Evolutionary conservation across 1,140 invertebrate genomes (phyloP), one percentile per base, ranked within the genome.

Genomic region (Saccostrea cuccullata): DNA sequence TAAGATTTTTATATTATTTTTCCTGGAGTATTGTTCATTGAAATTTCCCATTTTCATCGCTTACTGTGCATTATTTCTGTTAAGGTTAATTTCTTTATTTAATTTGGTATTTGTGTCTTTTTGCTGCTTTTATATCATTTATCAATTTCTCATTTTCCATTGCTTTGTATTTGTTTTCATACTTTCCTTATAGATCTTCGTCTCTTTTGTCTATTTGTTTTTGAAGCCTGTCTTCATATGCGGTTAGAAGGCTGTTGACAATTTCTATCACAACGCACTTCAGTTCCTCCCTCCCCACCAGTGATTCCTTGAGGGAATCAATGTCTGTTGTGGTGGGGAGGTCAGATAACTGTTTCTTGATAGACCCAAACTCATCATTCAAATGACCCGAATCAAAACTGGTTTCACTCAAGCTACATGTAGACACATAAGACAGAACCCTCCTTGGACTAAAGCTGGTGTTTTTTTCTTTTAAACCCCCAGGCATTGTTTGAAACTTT

Each of bases 1-100:
- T 26, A 20, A 55, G n/a, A 86, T 64, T 73, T 73, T 73, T 40
- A 73, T 86, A 40, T 86, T 77, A 36, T 67, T 67, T 67, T 86
- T 86, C n/a, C 64, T 86, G 5, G 85, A 86, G 26, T 77, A 86
- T 12, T 86, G 85, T 55, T 86, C 85, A 73, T 86, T 86, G 20
- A 67, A 86, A 30, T 86, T 86, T 8, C 58, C n/a, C 11, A 36
- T 15, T n/a, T 85, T 85, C n/a, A 30, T 13, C 40, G 84, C 17
- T 77, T 30, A 2, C 5, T 77, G 23, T 2, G 17, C 11, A 3
- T 17, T 4, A n/a, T 17, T 12, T 23, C 11, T 77, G n/a, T 77
- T 85, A 6, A 26, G 17, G n/a, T 5, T 36, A 12, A 85, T 1
- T 30, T 64, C 30, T 36, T 12, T 30, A 11, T 67, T 8, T n/a